phyloP scores from a whole-genome alignment of 2,113 vertebrate species.

The Hucho hucho region DNA sequence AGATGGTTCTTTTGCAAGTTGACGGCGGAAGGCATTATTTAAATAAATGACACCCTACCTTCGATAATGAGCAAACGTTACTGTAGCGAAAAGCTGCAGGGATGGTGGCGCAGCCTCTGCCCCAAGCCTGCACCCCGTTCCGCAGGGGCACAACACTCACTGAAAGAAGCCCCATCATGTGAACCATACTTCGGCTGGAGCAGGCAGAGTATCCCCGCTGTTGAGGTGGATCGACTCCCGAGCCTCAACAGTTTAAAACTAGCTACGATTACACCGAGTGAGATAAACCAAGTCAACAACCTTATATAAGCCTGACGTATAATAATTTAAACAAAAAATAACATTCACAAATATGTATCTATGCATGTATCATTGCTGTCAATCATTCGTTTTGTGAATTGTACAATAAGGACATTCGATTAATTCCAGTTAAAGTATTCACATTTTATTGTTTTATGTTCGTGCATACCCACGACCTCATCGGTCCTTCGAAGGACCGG shows the following conservation, averaged over 20 bases:
- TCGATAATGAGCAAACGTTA: not conserved
- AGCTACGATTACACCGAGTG: not conserved
- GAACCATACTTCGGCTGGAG: conserved; percentile 16
- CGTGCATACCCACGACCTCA: not conserved
- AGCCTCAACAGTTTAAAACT: not conserved
- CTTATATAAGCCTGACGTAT: not conserved
- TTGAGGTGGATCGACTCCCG: not conserved
- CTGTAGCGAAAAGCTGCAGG: conserved; percentile 9
- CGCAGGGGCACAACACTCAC: conserved; percentile 24
- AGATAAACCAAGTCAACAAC: not conserved
- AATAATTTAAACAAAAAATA: not conserved
- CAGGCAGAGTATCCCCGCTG: not conserved
- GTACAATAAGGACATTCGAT: not conserved
- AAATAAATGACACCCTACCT: conserved; percentile 37
- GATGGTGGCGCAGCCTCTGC: conserved; percentile 18
- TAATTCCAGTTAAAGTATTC: not conserved
- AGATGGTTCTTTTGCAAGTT: not conserved
- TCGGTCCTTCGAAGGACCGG: not conserved
- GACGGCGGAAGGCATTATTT: not conserved
- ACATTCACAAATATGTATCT: too few relatives aligned
- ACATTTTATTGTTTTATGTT: not conserved
- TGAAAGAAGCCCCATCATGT: conserved; percentile 45
- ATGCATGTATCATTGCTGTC: too few relatives aligned
- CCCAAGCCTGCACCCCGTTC: conserved; percentile 34
- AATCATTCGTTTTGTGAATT: too few relatives aligned